Evolutionary conservation across 2,797 vertebrate genomes (phyloP), one percentile per base, ranked within the genome.

Genomic region (Anguilla obscura): DNA sequence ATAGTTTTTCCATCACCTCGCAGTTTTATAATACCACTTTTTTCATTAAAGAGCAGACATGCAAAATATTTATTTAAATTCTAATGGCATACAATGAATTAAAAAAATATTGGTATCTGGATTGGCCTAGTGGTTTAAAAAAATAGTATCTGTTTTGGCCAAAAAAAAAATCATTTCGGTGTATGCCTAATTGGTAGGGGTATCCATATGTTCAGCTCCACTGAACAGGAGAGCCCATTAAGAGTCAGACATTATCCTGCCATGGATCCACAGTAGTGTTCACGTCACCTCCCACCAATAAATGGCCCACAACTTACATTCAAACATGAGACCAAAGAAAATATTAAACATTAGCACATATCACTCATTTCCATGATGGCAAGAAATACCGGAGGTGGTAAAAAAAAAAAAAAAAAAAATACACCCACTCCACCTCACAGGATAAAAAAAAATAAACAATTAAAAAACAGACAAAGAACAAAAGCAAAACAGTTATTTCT

Each of bases 371-470:
- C 45, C 71, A 76, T 16, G 9, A 40, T 33, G 33, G 12, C 71
- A 40, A 14, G 14, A 16, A 48, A 36, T 79, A 33, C 56, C 3
- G 8, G 86, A 45, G 50, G 27, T 52, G 33, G 50, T 52, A 0
- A 24, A 21, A 74, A 45, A 4, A 45, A 45, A 45, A 4, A 45
- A 45, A 45, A 45, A 4, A 45, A 30, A 69, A 71, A 84, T 10
- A 48, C 33, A 27, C 24, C 66, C 54, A 54, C 86, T 79, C 88
- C 92, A 90, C 87, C 33, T 60, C n/a, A 48, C 58, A 52, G 24
- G 89, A 92, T 90, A 88, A 92, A 93, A 92, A 89, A 80, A 86
- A 89, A 86, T 85, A 94, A 90, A 84, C 94, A 93, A 93, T 91
- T 93, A 94, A 93, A 90, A 95, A 91, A 86, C 71, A 92, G 87